Conservation (phyloP, 2,113 vertebrate species). For the Daboia siamensis region DNA sequence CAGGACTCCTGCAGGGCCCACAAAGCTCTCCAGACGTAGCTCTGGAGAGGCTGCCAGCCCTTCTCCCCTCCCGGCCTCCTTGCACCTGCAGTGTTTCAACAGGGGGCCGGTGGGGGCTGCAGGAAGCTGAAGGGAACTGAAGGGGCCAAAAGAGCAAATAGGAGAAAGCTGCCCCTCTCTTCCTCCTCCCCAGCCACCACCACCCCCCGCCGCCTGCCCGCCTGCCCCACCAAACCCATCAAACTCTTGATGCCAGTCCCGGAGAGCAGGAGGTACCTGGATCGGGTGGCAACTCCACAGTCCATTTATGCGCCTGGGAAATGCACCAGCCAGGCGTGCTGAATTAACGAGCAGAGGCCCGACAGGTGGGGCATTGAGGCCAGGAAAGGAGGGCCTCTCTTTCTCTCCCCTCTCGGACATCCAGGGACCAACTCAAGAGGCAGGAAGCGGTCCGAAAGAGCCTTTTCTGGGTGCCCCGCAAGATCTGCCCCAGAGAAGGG, state of each 20-base stretch:
- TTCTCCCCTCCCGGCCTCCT: background rate
- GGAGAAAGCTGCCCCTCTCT: no score
- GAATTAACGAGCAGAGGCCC: constrained; percentile 54
- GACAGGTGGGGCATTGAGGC: background rate
- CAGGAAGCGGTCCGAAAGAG: background rate
- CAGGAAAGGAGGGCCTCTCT: background rate
- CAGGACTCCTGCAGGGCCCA: background rate
- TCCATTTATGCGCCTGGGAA: constrained; percentile 43
- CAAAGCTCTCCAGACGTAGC: background rate
- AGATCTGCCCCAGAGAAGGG: background rate
- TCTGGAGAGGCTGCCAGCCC: background rate
- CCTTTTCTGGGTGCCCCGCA: background rate
- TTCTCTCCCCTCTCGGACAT: background rate
- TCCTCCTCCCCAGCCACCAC: background rate
- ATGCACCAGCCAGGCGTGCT: constrained; percentile 44
- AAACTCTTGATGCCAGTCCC: constrained; percentile 71
- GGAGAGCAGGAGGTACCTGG: background rate
- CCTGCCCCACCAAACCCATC: constrained; percentile 41
- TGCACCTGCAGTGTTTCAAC: background rate
- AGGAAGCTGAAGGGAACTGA: background rate
- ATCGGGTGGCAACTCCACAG: constrained; percentile 44
- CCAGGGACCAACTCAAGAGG: background rate
- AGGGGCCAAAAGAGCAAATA: background rate
- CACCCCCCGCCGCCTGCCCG: background rate
- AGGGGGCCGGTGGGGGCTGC: background rate